phyloP scores from a whole-genome alignment of 2,888 invertebrate genomes.

The Achlya flavicornis region DNA sequence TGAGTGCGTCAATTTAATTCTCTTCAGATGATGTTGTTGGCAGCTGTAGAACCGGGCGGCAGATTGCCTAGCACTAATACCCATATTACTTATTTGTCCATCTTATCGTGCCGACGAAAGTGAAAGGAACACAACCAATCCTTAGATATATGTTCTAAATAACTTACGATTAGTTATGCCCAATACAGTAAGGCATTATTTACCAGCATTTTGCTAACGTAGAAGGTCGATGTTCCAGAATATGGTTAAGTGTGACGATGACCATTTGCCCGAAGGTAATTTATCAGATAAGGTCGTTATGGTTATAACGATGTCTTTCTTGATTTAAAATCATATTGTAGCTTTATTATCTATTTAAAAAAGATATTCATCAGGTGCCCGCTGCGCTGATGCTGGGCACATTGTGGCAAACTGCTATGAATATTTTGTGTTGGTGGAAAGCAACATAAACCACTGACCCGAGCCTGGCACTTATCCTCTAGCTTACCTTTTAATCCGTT shows the following conservation, averaged over 20 bases:
- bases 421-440: too few species aligned
- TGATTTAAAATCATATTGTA: background rate
- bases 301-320: background rate
- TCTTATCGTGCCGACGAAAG: slow-evolving; percentile 53
- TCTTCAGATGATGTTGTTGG: slow-evolving; percentile 51
- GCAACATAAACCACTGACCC: too few species aligned
- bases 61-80: slow-evolving; percentile 50
- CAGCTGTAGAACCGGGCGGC: slow-evolving; percentile 40
- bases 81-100: slow-evolving; percentile 44
- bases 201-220: slow-evolving; percentile 32
- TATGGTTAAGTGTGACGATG: slow-evolving; percentile 9
- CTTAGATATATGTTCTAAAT: slow-evolving; percentile 29
- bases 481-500: too few species aligned
- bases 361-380: too few species aligned
- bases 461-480: too few species aligned
- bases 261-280: slow-evolving; percentile 5
- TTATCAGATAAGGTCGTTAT: background rate
- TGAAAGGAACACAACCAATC: slow-evolving; percentile 49
- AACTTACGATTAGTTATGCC: slow-evolving; percentile 16
- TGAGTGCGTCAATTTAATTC: slow-evolving; percentile 61
- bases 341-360: background rate
- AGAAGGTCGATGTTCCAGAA: slow-evolving; percentile 26
- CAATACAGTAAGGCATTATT: slow-evolving; percentile 25
- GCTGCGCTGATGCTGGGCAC: background rate
- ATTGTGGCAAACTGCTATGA: too few species aligned